Evolutionary conservation across 2,113 vertebrate species (phyloP), one percentile per base, ranked within the genome.

Genomic region (Calidris pygmaea): DNA sequence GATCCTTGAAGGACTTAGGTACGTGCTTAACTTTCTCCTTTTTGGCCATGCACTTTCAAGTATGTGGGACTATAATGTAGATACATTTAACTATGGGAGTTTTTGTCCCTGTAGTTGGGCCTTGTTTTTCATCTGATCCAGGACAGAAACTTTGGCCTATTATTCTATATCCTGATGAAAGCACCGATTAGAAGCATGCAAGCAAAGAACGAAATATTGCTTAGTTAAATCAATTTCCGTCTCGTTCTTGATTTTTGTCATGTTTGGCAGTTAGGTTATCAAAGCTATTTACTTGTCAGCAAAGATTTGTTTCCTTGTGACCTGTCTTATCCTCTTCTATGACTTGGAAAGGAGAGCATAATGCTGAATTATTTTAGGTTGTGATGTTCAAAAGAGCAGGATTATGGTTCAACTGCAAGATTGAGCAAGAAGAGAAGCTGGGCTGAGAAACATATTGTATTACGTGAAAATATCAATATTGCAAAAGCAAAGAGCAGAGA

Each of bases 221-320:
- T 92, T 76, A 70, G 34, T 66, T 93, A 88, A 93, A 85, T 74
- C 48, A 45, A 76, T 74, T 95, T 86, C 34, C 3, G 1, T 0
- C 0, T 50, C 16, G 62, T 5, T 84, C 37, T 85, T 48, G 41
- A 37, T 90, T 94, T 81, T 79, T 85, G 32, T 87, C 14, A 24
- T 70, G 37, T 67, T 77, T 94, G 50, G 10, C 63, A 70, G 48
- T 73, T 72, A 72, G 20, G 6, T 85, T 93, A 73, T 91, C 81
- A 90, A 91, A 93, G 37, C n/a, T 90, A 58, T 74, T 87, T 79
- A 39, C 32, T 83, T 58, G 53, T 71, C 75, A 79, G 34, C 26
- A 85, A 91, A 93, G 50, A 85, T 79, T 79, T 91, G 6, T 82
- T 94, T 85, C 53, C 41, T 90, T n/a, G 24, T 90, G 56, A 90